These are phyloP conservation scores for Drosophila rufa DNA, from an alignment of 1,140 invertebrate genomes.

Conservation along the genomic window DNA sequence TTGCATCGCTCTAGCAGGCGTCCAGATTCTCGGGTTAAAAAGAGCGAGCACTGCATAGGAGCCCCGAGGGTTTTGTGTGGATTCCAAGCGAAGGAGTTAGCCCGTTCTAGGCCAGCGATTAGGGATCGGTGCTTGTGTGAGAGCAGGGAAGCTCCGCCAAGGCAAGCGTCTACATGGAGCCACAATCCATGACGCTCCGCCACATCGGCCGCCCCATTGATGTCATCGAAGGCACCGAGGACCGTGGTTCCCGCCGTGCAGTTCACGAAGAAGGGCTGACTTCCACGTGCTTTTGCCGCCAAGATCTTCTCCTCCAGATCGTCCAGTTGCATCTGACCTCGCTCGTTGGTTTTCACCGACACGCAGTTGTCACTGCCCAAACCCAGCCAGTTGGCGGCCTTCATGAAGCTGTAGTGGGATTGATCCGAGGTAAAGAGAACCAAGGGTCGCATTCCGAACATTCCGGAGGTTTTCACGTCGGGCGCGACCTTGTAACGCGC, in stretches of 20 bases:
- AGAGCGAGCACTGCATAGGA: conserved; percentile 94
- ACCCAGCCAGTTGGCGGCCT: conserved; percentile 92
- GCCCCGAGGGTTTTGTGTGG: conserved; percentile 96
- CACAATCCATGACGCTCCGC: conserved; percentile 89
- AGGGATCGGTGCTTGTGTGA: conserved; percentile 61
- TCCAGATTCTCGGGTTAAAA: conserved; percentile 89
- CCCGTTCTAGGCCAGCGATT: conserved; percentile 69
- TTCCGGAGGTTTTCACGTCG: conserved; percentile 90
- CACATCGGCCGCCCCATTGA: conserved; percentile 90
- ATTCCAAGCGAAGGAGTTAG: conserved; percentile 96
- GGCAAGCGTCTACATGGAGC: conserved; percentile 94
- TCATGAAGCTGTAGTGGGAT: conserved; percentile 95
- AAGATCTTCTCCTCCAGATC: conserved; percentile 87
- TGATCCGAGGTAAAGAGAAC: conserved; percentile 92
- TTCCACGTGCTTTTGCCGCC: conserved; percentile 85
- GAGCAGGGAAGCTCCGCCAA: conserved; percentile 89
- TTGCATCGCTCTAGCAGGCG: conserved; percentile 90
- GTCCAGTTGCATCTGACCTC: conserved; percentile 88
- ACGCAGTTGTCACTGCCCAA: conserved; percentile 91
- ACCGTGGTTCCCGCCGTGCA: conserved; percentile 92
- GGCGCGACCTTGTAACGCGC: conserved; percentile 92
- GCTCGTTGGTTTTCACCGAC: conserved; percentile 89
- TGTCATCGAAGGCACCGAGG: conserved; percentile 93
- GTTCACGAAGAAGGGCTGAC: conserved; percentile 89
- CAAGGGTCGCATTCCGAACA: conserved; percentile 87